Evolutionary conservation across 1,140 invertebrate species (phyloP), one percentile per base, ranked within the genome.

Genomic region (Cryptotermes secundus): DNA sequence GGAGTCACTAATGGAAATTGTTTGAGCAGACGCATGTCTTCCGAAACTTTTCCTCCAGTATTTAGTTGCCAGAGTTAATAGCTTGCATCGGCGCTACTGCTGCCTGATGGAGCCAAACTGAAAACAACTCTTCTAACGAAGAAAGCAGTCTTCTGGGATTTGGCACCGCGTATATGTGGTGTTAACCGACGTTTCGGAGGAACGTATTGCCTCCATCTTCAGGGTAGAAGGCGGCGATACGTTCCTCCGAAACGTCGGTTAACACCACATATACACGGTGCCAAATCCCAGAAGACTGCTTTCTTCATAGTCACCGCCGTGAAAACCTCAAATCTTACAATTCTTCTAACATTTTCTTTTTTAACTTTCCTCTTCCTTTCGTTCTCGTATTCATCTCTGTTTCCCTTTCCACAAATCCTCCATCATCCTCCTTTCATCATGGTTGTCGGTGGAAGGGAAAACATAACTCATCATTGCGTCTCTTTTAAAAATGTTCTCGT

Each of bases 1-100:
- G 59, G n/a, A 72, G 59, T 72, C 59, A 72, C 59, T 72, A 72
- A 72, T 72, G 59, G 59, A 72, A 72, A 72, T 72, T 72, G 59
- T 72, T 72, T 72, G 59, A 31, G 59, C 59, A 72, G 59, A 72
- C n/a, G 59, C 26, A 31, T 14, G 59, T 26, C 59, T 72, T 72
- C 26, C 4, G 59, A 72, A 72, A 72, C 59, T 72, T 72, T 72
- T 72, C 59, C 59, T 72, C 59, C 26, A 72, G 59, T n/a, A 26
- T 72, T 72, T 26, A n/a, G 26, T 72, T 31, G 59, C 59, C 59
- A 6, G 59, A 72, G n/a, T 72, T 72, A 72, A 72, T 72, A 72
- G 59, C 59, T 72, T 72, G n/a, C n/a, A 72, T 31, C n/a, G 59
- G 0, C 59, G 26, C 26, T 72, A n/a, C 26, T 31, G n/a, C n/a